Percentiles rank a stretch among this genome's conserved stretches.
Conservation (phyloP, 2,113 vertebrate genomes). For the Aepyceros melampus region DNA sequence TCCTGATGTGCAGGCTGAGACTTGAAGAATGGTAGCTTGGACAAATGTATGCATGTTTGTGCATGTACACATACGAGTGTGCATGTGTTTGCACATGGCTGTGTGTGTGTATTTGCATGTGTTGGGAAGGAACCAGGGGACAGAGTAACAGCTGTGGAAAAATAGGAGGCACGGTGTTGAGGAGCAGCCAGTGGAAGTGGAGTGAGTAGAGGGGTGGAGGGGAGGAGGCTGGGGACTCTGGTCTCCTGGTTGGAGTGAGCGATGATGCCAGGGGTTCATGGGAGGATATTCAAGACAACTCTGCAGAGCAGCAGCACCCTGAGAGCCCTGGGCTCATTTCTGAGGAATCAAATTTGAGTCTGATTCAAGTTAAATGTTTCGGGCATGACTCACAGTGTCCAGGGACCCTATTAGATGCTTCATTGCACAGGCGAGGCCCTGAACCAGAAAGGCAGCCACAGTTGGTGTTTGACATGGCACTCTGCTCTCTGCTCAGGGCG, state of each 20-base stretch:
- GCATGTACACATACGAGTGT: neutral
- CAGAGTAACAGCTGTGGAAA: neutral
- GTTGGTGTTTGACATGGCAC: accelerated
- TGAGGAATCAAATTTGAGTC: neutral
- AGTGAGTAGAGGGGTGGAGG: neutral
- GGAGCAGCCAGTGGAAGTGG: neutral
- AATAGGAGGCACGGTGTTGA: neutral
- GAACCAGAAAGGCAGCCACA: neutral
- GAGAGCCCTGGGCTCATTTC: neutral
- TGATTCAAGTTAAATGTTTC: neutral
- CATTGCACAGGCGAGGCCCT: neutral
- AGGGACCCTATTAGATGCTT: neutral
- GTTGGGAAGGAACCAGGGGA: neutral
- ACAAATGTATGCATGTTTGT: neutral
- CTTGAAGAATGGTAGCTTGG: neutral
- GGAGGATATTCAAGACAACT: neutral
- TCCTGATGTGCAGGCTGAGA: neutral
- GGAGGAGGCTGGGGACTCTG: neutral
- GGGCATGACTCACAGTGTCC: neutral
- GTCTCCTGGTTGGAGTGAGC: neutral
- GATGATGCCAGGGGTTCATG: accelerated
- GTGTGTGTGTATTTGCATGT: neutral
- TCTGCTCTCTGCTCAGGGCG: neutral
- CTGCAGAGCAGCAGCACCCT: neutral
- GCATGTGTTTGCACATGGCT: neutral